phyloP scores from a whole-genome alignment of 1,140 invertebrate species.

The Penaeus indicus region DNA sequence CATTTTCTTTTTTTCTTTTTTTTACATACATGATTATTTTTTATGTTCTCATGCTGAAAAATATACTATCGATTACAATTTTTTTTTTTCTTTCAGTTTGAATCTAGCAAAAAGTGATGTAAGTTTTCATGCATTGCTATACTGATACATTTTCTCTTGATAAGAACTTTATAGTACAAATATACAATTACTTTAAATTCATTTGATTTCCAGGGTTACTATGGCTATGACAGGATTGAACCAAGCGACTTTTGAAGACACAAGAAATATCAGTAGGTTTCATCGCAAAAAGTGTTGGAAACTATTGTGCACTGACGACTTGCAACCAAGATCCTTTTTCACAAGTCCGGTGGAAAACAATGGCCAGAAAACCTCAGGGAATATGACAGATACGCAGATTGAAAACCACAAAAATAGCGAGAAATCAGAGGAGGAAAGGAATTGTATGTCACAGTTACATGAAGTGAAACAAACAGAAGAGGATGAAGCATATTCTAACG shows the following conservation, averaged over 20 bases:
- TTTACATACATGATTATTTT: not conserved
- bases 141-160: not conserved
- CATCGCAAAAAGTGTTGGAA: not conserved
- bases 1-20: not conserved
- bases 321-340: not conserved
- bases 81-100: no score
- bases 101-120: not conserved
- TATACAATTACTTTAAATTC: not conserved
- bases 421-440: no score
- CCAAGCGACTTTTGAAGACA: not conserved
- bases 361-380: not conserved
- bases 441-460: no score
- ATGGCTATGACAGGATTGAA: constrained; percentile 4
- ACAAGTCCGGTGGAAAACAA: not conserved
- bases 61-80: no score
- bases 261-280: not conserved
- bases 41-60: no score
- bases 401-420: not conserved
- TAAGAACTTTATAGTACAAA: not conserved
- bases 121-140: not conserved
- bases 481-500: not conserved
- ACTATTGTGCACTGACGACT: not conserved
- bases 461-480: not conserved
- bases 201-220: constrained; percentile 41
- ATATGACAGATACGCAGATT: not conserved